Evolutionary conservation across 2,113 vertebrate genomes (phyloP).

Genomic region (Etheostoma spectabile): DNA sequence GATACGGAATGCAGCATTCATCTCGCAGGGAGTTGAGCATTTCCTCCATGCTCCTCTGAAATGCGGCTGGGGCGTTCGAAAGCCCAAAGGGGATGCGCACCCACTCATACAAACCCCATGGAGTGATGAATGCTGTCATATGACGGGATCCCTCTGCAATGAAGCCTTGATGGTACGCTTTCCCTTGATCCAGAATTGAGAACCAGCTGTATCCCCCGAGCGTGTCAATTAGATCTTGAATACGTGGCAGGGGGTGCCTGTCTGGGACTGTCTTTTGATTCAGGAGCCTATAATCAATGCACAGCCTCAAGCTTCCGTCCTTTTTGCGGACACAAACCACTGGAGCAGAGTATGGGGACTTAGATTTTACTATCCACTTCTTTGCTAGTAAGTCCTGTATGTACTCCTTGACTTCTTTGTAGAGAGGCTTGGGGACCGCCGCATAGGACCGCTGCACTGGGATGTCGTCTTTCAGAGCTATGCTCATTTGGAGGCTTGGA

Average conservation of each 20-base stretch:
- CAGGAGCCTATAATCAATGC: not conserved
- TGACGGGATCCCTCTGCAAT: too few species aligned
- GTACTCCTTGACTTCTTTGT: too few species aligned
- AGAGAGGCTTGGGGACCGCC: too few species aligned
- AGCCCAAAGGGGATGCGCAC: too few species aligned
- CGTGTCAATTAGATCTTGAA: conserved; percentile 9
- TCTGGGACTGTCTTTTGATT: conserved; percentile 12
- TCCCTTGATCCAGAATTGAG: too few species aligned
- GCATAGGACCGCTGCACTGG: too few species aligned
- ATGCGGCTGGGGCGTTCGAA: not conserved
- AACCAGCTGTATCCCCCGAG: not conserved
- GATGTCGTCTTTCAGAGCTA: too few species aligned
- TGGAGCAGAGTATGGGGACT: not conserved
- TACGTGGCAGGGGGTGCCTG: not conserved
- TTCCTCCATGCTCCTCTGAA: conserved; percentile 36
- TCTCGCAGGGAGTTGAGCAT: not conserved
- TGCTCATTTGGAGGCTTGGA: too few species aligned
- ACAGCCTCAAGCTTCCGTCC: not conserved
- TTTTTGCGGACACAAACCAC: conserved; percentile 6
- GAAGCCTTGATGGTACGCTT: too few species aligned
- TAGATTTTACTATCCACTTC: not conserved
- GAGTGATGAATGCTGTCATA: too few species aligned
- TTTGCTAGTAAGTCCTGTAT: too few species aligned
- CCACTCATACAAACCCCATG: too few species aligned
- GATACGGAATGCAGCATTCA: conserved; percentile 15